Base-by-base conservation (phyloP, 2,797 vertebrate genomes). In the Chloroceryle amazona region DNA sequence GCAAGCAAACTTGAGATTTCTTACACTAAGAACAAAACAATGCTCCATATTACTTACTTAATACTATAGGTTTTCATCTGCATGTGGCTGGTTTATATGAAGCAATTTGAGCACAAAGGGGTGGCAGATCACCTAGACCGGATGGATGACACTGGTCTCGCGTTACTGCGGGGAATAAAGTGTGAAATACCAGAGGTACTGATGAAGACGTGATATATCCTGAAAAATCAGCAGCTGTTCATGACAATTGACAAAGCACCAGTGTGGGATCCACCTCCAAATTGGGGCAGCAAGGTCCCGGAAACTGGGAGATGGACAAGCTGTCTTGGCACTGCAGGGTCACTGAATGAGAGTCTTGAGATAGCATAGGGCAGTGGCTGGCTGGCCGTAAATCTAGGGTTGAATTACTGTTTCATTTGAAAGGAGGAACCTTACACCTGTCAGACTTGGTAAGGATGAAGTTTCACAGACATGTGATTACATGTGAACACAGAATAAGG, bases 141-240 rank as follows among this genome's bases (percentile, higher is more conserved):
- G 95, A 91, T 96, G 93, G 95, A 91, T 96, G 93, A 39, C 57
- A 12, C 63, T 80, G 1, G 3, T 66, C 84, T 90, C 5, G 1
- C 11, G 47, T 97, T 96, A 80, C 93, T 76, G 42, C 65, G 57
- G 61, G 83, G 81, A 84, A 66, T 86, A 28, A 86, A 78, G 81
- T 93, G 95, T 97, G 95, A 96, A 96, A 95, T 96, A 95, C 47
- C 70, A 61, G 89, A 29, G 57, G 39, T 74, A 25, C 81, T 66
- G 92, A 52, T 92, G 75, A 86, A 57, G 94, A 83, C 52, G 25
- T 26, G 86, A 70, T 94, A 88, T 12, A 55, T 67, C 92, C 87
- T 92, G 92, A 90, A 93, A 96, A 95, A 88, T 42, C 85, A 88
- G 26, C 96, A 97, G 95, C 92, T 97, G 95, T 62, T 94, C 1